Conservation (phyloP, 2,888 invertebrate species). For the Chrysopilus asiliformis region DNA sequence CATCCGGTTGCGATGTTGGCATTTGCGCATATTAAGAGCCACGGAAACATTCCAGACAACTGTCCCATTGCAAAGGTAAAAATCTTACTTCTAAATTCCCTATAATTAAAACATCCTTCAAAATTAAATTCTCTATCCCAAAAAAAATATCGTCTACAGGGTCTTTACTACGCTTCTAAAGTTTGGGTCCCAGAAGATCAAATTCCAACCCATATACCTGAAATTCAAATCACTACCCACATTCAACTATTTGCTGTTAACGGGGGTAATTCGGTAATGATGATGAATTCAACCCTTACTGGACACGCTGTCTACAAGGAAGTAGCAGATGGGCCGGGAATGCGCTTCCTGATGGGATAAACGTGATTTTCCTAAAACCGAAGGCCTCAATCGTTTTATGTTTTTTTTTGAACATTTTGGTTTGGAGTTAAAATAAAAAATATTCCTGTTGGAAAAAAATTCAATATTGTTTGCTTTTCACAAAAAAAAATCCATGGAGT, state of each 20-base stretch:
- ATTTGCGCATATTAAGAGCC: slow-evolving; percentile 22
- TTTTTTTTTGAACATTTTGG: no score
- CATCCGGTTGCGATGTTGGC: slow-evolving; percentile 26
- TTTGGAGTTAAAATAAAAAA: no score
- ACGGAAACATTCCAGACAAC: slow-evolving; percentile 23
- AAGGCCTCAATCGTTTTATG: no score
- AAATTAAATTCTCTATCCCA: neutral
- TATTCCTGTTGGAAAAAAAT: no score
- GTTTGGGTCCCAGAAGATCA: slow-evolving; percentile 32
- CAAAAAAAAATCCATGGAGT: no score
- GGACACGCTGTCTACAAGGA: slow-evolving; percentile 3
- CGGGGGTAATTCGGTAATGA: slow-evolving; percentile 22
- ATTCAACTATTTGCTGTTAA: slow-evolving; percentile 21
- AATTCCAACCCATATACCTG: slow-evolving; percentile 23
- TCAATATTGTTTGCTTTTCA: no score
- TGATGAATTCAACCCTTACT: slow-evolving; percentile 13
- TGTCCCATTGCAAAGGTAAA: slow-evolving; percentile 29
- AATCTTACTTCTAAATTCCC: neutral
- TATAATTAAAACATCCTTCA: neutral
- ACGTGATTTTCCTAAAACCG: no score
- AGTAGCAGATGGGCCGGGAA: no score
- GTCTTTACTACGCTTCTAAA: slow-evolving; percentile 11
- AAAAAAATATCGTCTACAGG: neutral
- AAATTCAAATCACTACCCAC: slow-evolving; percentile 23
- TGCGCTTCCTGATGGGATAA: no score